Base-by-base conservation (phyloP, 30 jellyfish, hydroid and myxozoan species). In the Aurelia sp. region DNA sequence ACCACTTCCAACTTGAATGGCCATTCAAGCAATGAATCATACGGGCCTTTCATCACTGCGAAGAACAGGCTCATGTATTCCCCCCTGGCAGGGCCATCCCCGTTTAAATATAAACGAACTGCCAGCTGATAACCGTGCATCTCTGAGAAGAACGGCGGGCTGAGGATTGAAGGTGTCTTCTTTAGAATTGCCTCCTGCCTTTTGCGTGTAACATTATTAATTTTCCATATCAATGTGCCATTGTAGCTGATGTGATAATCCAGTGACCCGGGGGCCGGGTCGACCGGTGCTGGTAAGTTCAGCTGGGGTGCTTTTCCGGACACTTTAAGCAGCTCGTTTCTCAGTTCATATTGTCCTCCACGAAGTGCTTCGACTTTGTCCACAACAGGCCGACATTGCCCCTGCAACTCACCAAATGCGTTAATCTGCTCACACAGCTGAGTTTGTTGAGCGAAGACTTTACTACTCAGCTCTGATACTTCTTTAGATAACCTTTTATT, bases 41-140 rank as follows among this genome's bases (percentile, higher is more conserved):
- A 83, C 41, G 79, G 81, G 18, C 92, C 86, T 58, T 83, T 83
- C 86, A 83, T 70, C 11, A 83, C 79, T 37, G 77, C 86, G 51
- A 83, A 58, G 33, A 83, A 83, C 62, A 83, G 51, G 50, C 81
- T 37, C 16, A 83, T n/a, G 48, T 69, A 74, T 35, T 64, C 73
- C 13, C 81, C 86, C 52, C 69, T 83, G 2, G 81, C 79, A n/a
- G 63, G 72, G 20, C 80, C 92, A 11, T 83, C 86, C 7, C 92
- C 92, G 61, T 83, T 71, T 55, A 73, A n/a, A 58, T 83, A 83
- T 33, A 79, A 13, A 47, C 70, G 78, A 19, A 21, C 65, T 12
- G 50, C 33, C 3, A 62, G 68, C 44, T 66, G 48, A 11, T 62
- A 63, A 6, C 78, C 89, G 37, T 35, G 80, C 57, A 18, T 23